Percentiles rank a stretch among this genome's conserved stretches.
These are phyloP conservation scores for Pseudomugil tenellus DNA, from an alignment of 2,797 vertebrate genomes.

Conservation along the genomic window DNA sequence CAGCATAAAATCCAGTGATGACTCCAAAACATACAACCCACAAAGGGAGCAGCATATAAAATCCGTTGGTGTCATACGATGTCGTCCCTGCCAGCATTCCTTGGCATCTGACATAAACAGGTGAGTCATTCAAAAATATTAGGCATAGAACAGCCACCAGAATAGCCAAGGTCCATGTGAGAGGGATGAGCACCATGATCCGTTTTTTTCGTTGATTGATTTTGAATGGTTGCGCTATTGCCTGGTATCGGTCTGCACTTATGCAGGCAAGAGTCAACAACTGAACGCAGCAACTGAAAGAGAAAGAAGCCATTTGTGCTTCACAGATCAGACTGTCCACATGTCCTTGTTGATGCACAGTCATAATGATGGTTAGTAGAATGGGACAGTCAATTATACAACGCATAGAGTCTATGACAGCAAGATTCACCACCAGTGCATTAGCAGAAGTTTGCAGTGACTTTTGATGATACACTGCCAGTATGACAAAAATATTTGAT, in stretches of 20 bases:
- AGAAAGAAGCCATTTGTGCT: conserved; percentile 75
- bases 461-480: conserved; percentile 79
- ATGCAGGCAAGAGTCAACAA: conserved; percentile 81
- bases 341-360: conserved; percentile 28
- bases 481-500: conserved; percentile 80
- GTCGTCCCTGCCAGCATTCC: conserved; percentile 35
- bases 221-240: conserved; percentile 82
- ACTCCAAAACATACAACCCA: conserved; percentile 78
- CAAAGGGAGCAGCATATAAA: conserved; percentile 81
- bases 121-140: conserved; percentile 75
- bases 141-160: conserved; percentile 66
- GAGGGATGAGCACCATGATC: conserved; percentile 65
- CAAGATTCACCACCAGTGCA: conserved; percentile 82
- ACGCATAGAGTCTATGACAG: conserved; percentile 75
- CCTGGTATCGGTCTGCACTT: conserved; percentile 81
- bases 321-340: conserved; percentile 68
- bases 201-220: conserved; percentile 62
- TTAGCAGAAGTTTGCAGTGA: conserved; percentile 81
- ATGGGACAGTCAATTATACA: conserved; percentile 80
- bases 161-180: conserved; percentile 76
- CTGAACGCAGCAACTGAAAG: conserved; percentile 82
- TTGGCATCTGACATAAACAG: conserved; percentile 73
- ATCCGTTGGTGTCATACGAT: conserved; percentile 77
- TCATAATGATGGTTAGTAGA: conserved; percentile 69
- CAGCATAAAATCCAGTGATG: conserved; percentile 77